Base-by-base conservation (phyloP, 2,797 vertebrate genomes). In the Gymnothorax javanicus region DNA sequence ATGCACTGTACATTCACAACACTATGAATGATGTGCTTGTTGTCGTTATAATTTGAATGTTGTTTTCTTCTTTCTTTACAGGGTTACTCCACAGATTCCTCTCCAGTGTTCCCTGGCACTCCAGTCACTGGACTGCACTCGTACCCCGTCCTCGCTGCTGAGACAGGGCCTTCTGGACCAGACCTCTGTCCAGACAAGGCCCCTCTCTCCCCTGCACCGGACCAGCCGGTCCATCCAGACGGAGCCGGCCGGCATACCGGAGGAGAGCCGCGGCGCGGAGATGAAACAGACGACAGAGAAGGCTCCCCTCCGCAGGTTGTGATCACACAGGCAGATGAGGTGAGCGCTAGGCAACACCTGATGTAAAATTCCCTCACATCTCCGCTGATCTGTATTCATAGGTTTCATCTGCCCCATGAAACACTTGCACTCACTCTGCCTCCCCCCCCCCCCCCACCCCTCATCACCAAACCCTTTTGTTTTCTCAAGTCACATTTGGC, bases 321-420 rank as follows among this genome's bases (percentile, higher is more conserved):
- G 95, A 96, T 96, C 93, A 95, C 92, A 94, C 91, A 93, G 94
- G 93, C 94, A 94, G 94, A 93, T 92, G 94, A 95, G 94, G 93
- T 96, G 91, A 95, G 94, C 96, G 96, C 96, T 94, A 96, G 96
- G 96, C 95, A 96, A 95, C 94, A 94, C 93, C 94, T 95, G 94
- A 94, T 96, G 94, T 91, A 93, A 94, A 96, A 96, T 97, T 97
- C 96, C 93, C 93, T 96, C 95, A 96, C 94, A 94, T 97, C 94
- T 96, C 91, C 89, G 91, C 95, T 96, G 92, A 93, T 96, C 96
- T 95, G 93, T 95, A 94, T 96, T 96, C 94, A 95, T 94, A 94
- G 94, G 93, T 94, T 91, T 94, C 91, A 93, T 94, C 94, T 95
- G 93, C 93, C 94, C 91, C 93, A 91, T 92, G 89, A 90, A 87